These are phyloP conservation scores for Aphis craccivora DNA, from an alignment of 1,140 invertebrate genomes.

Conservation along the genomic window DNA sequence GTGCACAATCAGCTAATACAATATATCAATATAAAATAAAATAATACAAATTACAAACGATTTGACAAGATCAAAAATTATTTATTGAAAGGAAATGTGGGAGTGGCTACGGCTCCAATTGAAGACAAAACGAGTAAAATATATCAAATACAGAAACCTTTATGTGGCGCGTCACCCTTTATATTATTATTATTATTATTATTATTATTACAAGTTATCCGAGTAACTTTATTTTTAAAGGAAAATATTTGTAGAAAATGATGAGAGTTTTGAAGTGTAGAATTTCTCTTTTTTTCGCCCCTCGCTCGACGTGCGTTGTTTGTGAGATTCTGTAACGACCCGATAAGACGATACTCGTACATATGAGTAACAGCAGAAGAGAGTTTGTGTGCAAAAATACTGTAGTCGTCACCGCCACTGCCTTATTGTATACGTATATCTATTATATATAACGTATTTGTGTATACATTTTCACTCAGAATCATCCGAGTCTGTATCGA, in stretches of 20 bases:
- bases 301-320: background rate
- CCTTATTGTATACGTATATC: constrained; percentile 6
- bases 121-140: constrained; percentile 41
- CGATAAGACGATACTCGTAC: constrained; percentile 21
- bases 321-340: constrained; percentile 25
- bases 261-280: constrained; percentile 34
- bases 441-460: background rate
- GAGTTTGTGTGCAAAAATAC: constrained; percentile 15
- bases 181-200: constrained; percentile 13
- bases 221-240: constrained; percentile 15
- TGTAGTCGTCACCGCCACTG: background rate
- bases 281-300: background rate
- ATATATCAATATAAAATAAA: background rate
- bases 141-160: constrained; percentile 31
- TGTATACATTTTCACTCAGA: background rate
- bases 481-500: background rate
- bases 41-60: constrained; percentile 36
- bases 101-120: background rate
- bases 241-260: constrained; percentile 44
- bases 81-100: constrained; percentile 26
- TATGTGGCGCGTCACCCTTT: background rate
- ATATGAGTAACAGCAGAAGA: background rate
- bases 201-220: constrained; percentile 12
- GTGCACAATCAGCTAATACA: no score
- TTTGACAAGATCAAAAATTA: constrained; percentile 44